A percentile compares a stretch with the other conserved stretches of the same genome.
These are phyloP conservation scores for Choloepus hoffmanni DNA, from an alignment of 2,113 vertebrate species.

Conservation along the genomic window DNA sequence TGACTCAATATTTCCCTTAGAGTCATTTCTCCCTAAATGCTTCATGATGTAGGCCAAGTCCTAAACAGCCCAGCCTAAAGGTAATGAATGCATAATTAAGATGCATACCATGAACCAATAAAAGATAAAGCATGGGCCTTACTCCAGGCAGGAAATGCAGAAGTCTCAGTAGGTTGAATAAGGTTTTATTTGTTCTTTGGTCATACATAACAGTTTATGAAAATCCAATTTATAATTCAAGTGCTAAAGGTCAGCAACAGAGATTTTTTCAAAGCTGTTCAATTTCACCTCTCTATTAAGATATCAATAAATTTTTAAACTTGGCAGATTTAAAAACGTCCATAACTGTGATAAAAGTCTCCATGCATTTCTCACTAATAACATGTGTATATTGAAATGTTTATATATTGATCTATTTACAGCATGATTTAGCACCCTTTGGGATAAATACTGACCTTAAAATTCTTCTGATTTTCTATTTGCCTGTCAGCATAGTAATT, in stretches of 20 bases:
- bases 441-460: constrained; percentile 29
- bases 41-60: background rate
- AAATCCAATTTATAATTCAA: constrained; percentile 16
- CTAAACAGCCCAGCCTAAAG: background rate
- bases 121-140: background rate
- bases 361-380: constrained; percentile 25
- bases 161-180: background rate
- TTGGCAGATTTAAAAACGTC: background rate
- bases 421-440: background rate
- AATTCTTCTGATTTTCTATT: constrained; percentile 12
- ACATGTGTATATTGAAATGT: background rate
- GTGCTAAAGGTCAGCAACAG: background rate
- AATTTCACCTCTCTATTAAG: constrained; percentile 11
- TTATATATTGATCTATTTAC: constrained; percentile 29
- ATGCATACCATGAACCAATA: background rate
- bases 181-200: constrained; percentile 37
- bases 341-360: background rate
- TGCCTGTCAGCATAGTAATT: background rate
- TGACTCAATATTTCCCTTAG: background rate
- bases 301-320: background rate
- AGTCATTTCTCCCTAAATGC: background rate
- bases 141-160: background rate
- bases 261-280: background rate
- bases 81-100: constrained; percentile 32
- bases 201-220: background rate